phyloP scores from a whole-genome alignment of 2,797 vertebrate genomes.

The Typhlichthys subterraneus region DNA sequence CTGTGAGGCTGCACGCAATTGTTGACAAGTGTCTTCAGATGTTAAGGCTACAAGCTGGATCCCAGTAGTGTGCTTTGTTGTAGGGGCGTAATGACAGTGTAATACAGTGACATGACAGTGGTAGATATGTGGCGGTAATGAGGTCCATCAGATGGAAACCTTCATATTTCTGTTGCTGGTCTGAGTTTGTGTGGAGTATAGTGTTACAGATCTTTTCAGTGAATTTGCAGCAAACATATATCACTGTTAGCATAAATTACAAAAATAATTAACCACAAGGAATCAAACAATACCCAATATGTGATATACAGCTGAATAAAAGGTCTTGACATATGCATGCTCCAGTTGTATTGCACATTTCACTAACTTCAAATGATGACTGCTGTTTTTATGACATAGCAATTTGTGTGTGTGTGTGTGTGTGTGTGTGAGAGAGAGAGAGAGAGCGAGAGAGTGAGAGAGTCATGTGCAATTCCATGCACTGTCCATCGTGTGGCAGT shows the following conservation, averaged over 20 bases:
- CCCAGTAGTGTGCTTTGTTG: constrained; percentile 28
- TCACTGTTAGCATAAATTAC: no score
- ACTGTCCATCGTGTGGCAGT: constrained; percentile 77
- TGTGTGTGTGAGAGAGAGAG: background rate
- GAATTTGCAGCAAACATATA: no score
- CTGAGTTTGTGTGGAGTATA: background rate
- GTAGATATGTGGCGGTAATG: constrained; percentile 11
- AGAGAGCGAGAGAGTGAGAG: constrained; percentile 11
- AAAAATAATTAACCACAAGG: no score
- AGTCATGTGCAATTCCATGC: constrained; percentile 63
- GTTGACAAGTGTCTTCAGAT: constrained; percentile 42
- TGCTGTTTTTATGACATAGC: background rate
- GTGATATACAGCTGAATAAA: no score
- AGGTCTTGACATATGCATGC: no score
- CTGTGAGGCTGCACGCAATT: constrained; percentile 27
- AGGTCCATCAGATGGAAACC: constrained; percentile 12
- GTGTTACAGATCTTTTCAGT: no score
- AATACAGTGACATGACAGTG: constrained; percentile 26
- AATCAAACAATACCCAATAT: background rate
- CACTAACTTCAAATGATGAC: no score
- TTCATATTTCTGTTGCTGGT: background rate
- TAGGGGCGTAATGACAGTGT: constrained; percentile 24
- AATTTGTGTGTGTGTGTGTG: constrained; percentile 4
- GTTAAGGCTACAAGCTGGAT: constrained; percentile 16
- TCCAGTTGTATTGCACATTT: no score